Conservation (phyloP, 2,888 invertebrate genomes). For the Agrypnus murinus region DNA sequence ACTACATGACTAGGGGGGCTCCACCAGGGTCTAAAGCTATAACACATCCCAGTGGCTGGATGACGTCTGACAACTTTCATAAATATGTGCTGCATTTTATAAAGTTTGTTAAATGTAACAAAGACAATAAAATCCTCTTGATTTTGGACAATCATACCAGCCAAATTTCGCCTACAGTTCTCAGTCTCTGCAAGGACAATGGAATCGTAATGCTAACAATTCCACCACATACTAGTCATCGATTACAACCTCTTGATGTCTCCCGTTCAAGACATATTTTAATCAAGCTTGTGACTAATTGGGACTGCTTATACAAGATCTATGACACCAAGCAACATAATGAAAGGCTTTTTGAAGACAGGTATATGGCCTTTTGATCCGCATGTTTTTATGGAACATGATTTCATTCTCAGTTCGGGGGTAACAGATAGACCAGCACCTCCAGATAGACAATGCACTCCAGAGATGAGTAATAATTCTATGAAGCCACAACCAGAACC, state of each 20-base stretch:
- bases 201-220: constrained; percentile 63
- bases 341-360: constrained; percentile 51
- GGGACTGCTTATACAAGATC: constrained; percentile 43
- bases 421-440: constrained; percentile 6
- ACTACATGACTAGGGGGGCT: constrained; percentile 28
- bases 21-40: constrained; percentile 57
- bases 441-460: not conserved
- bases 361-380: constrained; percentile 54
- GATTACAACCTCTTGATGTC: constrained; percentile 59
- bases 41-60: constrained; percentile 62
- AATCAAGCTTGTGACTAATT: constrained; percentile 51
- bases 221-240: constrained; percentile 61
- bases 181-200: constrained; percentile 63
- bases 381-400: not conserved
- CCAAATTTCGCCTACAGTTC: constrained; percentile 55
- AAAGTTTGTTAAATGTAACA: constrained; percentile 56
- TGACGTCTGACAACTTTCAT: constrained; percentile 59
- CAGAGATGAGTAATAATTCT: not conserved
- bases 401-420: not conserved
- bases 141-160: constrained; percentile 62
- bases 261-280: constrained; percentile 58
- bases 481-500: not conserved
- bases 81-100: constrained; percentile 60
- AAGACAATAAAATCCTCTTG: constrained; percentile 57
- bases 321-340: constrained; percentile 53